Base-by-base conservation (phyloP, 2,113 vertebrate species). In the Lepisosteus osseus region DNA sequence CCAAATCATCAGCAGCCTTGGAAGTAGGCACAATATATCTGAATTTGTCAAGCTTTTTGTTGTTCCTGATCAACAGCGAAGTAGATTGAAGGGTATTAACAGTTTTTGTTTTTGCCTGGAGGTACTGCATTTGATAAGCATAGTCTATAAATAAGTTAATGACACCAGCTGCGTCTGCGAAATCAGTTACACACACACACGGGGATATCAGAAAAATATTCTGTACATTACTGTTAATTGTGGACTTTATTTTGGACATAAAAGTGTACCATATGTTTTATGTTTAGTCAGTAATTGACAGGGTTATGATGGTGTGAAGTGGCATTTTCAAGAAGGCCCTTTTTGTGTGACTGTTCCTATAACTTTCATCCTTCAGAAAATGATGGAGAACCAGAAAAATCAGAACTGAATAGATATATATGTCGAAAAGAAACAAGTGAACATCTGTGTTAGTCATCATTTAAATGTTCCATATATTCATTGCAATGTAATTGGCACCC, bases 241-340 rank as follows among this genome's bases (percentile, higher is more conserved):
- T 13, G 14, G 5, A 59, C 57, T 6, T 59, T 59, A 59, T 13
- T 17, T 59, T 59, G 57, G 57, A 59, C 14, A n/a, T 59, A 6
- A 59, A 59, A 59, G 5, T 15, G 12, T 4, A 59, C 57, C 57
- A 59, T 59, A 59, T 59, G 47, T n/a, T 59, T 59, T 59, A 59
- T 59, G 57, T n/a, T 59, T n/a, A 59, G 12, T 7, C 57, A 59
- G 57, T 59, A 51, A 59, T 59, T 59, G 57, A 15, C 57, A 59
- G 57, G 12, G 57, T 17, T 59, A 59, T 13, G n/a, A 59, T 51
- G 47, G 47, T 51, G 47, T 51, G 47, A 51, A 51, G 47, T 51
- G 47, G 47, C 47, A 51, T 5, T 51, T 51, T 51, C 47, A 6
- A 6, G 47, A 51, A 51, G 47, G 9, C 47, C 47, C 12, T 59